phyloP scores from a whole-genome alignment of 2,888 invertebrate genomes.

The Rhagonycha fulva region DNA sequence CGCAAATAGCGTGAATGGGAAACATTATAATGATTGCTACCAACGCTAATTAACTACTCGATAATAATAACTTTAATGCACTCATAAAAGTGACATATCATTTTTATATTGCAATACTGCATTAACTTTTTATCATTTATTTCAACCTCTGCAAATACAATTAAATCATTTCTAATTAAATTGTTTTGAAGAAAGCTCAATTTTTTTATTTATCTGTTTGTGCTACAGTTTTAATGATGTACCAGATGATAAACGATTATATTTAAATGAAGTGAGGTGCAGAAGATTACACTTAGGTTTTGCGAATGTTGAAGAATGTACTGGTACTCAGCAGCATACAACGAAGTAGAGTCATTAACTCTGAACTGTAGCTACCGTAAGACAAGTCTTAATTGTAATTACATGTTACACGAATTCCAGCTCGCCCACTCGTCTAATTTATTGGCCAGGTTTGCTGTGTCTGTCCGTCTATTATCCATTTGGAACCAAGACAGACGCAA shows the following conservation, averaged over 20 bases:
- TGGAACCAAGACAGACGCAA: slow-evolving; percentile 33
- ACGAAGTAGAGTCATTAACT: slow-evolving; percentile 31
- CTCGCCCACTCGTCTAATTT: slow-evolving; percentile 48
- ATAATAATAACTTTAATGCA: background rate
- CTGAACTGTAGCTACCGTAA: slow-evolving; percentile 41
- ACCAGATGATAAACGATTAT: background rate
- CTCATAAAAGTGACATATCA: background rate
- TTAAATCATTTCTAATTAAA: background rate
- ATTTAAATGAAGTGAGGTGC: background rate
- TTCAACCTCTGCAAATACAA: background rate
- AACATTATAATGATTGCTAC: background rate
- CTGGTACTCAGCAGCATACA: slow-evolving; percentile 20
- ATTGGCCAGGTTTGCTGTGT: slow-evolving; percentile 42
- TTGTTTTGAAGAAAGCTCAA: background rate
- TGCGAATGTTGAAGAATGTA: slow-evolving; percentile 10
- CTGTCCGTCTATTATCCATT: slow-evolving; percentile 38
- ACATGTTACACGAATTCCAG: slow-evolving; percentile 48
- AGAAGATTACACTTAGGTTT: slow-evolving; percentile 2
- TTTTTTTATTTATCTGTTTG: background rate
- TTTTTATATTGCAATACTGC: background rate
- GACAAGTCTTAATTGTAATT: slow-evolving; percentile 49
- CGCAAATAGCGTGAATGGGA: background rate
- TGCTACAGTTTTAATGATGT: background rate
- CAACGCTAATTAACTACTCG: background rate
- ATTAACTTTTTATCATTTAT: background rate